Conservation (phyloP, 1,140 invertebrate species). For the Heliothis virescens region DNA sequence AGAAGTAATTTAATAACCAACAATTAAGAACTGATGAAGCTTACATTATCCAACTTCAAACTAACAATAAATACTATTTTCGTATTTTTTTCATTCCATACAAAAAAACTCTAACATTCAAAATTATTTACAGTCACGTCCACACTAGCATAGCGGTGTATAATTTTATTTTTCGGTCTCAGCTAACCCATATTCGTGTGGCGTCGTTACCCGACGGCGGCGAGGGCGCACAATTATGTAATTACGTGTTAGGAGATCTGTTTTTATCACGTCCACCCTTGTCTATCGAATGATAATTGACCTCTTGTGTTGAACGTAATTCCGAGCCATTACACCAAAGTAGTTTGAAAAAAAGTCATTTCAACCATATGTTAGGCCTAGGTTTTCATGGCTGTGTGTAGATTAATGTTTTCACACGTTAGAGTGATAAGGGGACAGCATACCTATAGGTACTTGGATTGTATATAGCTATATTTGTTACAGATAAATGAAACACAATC, state of each 20-base stretch:
- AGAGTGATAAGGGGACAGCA: neutral
- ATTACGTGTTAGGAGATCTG: slow-evolving; percentile 85
- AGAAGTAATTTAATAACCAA: no score
- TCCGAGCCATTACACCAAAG: slow-evolving; percentile 67
- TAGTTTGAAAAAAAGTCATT: slow-evolving; percentile 56
- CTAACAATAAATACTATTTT: no score
- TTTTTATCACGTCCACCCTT: slow-evolving; percentile 86
- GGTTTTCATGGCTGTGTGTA: slow-evolving; percentile 28
- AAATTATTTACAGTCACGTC: slow-evolving; percentile 54
- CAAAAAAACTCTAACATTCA: neutral
- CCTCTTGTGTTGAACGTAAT: slow-evolving; percentile 79
- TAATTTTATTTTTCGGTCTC: slow-evolving; percentile 77
- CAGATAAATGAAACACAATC: no score
- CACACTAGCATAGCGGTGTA: slow-evolving; percentile 54
- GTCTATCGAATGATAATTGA: slow-evolving; percentile 83
- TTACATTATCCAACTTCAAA: no score
- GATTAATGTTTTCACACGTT: slow-evolving; percentile 27
- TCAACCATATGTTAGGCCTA: slow-evolving; percentile 63
- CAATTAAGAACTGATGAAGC: no score
- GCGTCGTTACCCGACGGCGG: slow-evolving; percentile 77
- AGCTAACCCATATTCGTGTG: slow-evolving; percentile 80
- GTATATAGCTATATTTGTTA: no score
- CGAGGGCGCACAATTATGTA: slow-evolving; percentile 82
- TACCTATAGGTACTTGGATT: no score
- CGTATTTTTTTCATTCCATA: neutral